These are phyloP conservation scores for Abramis brama DNA, from an alignment of 2,113 vertebrate genomes.

Conservation along the genomic window DNA sequence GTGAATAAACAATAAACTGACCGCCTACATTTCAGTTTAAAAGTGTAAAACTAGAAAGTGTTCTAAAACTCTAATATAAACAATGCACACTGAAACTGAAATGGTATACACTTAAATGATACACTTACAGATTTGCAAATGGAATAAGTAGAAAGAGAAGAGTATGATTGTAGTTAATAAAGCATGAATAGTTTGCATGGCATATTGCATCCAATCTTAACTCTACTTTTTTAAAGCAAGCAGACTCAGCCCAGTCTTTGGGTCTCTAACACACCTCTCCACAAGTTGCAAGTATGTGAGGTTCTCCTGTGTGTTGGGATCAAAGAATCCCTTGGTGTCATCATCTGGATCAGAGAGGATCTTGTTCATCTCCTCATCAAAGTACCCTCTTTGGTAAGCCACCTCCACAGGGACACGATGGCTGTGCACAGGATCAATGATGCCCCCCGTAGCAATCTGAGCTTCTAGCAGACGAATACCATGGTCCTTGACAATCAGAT, in stretches of 20 bases:
- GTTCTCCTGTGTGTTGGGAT: slow-evolving; percentile 61
- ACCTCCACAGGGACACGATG: slow-evolving; percentile 78
- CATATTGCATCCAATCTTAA: neutral
- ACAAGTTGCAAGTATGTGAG: slow-evolving; percentile 52
- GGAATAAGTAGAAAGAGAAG: neutral
- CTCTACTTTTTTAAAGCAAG: slow-evolving; percentile 36
- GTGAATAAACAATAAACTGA: neutral
- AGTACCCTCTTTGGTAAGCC: slow-evolving; percentile 77
- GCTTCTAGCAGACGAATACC: slow-evolving; percentile 61
- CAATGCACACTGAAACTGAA: neutral
- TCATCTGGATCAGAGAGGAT: slow-evolving; percentile 70
- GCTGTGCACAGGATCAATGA: slow-evolving; percentile 74
- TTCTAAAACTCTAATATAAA: neutral
- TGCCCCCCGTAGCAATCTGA: slow-evolving; percentile 73
- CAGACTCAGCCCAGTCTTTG: slow-evolving; percentile 48
- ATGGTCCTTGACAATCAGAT: slow-evolving; percentile 54
- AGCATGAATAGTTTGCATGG: neutral
- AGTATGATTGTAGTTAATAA: neutral
- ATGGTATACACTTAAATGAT: neutral
- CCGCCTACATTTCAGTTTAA: neutral
- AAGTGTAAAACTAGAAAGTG: neutral
- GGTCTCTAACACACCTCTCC: slow-evolving; percentile 52
- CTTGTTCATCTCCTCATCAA: slow-evolving; percentile 75
- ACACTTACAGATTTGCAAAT: neutral
- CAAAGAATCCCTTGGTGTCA: slow-evolving; percentile 79